Percentiles rank a stretch among this genome's conserved stretches.
phyloP scores from a whole-genome alignment of 1,140 invertebrate genomes.

The Copidosoma floridanum region DNA sequence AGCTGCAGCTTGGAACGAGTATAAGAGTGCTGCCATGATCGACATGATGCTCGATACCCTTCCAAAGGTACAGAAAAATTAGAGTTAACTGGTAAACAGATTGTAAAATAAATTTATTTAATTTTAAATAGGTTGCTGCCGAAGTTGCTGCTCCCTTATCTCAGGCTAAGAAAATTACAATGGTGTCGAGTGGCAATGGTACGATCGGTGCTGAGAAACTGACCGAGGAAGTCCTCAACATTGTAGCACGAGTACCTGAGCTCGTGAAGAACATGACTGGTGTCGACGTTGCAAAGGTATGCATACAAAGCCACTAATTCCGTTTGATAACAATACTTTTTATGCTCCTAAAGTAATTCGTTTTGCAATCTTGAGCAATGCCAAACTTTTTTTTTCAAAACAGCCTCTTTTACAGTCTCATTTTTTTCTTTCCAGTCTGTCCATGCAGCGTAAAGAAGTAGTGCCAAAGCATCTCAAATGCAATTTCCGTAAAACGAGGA shows the following conservation, averaged over 20 bases:
- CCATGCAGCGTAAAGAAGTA: conserved; percentile 48
- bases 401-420: background rate
- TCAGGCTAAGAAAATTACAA: conserved; percentile 90
- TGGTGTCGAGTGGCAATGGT: conserved; percentile 90
- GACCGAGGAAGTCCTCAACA: conserved; percentile 88
- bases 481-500: conserved; percentile 14
- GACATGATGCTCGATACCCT: conserved; percentile 96
- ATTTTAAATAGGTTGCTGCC: conserved; percentile 74
- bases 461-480: conserved; percentile 27
- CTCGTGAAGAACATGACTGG: conserved; percentile 89
- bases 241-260: conserved; percentile 86
- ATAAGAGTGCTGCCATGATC: conserved; percentile 93
- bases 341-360: no score
- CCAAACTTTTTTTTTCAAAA: background rate
- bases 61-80: conserved; percentile 73
- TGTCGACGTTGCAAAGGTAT: conserved; percentile 84
- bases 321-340: no score
- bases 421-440: conserved; percentile 48
- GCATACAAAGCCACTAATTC: conserved; percentile 21
- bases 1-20: conserved; percentile 94
- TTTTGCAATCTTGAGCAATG: no score
- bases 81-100: background rate
- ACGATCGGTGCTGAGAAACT: conserved; percentile 90
- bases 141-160: conserved; percentile 93
- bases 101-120: background rate